Percentiles rank a stretch among this genome's conserved stretches.
phyloP scores from a whole-genome alignment of 2,797 vertebrate genomes.

The Molossus alvarezi region DNA sequence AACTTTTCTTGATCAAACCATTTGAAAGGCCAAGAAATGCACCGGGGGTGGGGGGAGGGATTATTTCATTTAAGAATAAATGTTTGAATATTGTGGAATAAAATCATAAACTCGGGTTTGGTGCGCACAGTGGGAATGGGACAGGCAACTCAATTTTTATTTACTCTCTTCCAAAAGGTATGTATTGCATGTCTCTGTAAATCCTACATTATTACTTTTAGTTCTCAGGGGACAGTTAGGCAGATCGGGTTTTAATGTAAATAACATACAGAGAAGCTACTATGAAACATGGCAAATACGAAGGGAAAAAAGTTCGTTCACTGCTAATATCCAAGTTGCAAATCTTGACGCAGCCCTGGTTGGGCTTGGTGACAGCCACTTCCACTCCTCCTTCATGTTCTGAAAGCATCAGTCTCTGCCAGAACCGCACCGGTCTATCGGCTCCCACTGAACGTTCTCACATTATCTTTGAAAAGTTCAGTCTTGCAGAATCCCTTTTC shows the following conservation, averaged over 20 bases:
- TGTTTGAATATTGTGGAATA: constrained; percentile 44
- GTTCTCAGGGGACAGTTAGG: constrained; percentile 33
- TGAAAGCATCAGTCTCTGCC: not conserved
- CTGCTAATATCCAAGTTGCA: constrained; percentile 61
- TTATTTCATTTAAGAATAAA: constrained; percentile 28
- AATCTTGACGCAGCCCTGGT: constrained; percentile 68
- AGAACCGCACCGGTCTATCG: not conserved
- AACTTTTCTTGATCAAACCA: not conserved
- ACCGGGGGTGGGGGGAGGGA: not conserved
- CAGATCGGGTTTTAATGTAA: constrained; percentile 59
- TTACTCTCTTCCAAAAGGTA: constrained; percentile 20
- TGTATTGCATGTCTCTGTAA: constrained; percentile 35
- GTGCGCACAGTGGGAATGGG: not conserved
- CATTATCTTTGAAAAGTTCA: constrained; percentile 15
- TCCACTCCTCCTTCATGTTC: constrained; percentile 24
- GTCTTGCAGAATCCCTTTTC: not conserved
- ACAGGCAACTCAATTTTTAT: constrained; percentile 28
- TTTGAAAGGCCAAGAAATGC: not conserved
- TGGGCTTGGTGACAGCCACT: constrained; percentile 67
- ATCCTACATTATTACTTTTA: constrained; percentile 52
- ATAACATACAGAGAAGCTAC: constrained; percentile 53
- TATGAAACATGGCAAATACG: constrained; percentile 42
- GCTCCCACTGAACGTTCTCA: not conserved
- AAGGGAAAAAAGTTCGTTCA: constrained; percentile 58
- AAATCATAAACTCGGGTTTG: not conserved